Base-by-base conservation (phyloP, 2,888 invertebrate species). In the Drosophila tripunctata region DNA sequence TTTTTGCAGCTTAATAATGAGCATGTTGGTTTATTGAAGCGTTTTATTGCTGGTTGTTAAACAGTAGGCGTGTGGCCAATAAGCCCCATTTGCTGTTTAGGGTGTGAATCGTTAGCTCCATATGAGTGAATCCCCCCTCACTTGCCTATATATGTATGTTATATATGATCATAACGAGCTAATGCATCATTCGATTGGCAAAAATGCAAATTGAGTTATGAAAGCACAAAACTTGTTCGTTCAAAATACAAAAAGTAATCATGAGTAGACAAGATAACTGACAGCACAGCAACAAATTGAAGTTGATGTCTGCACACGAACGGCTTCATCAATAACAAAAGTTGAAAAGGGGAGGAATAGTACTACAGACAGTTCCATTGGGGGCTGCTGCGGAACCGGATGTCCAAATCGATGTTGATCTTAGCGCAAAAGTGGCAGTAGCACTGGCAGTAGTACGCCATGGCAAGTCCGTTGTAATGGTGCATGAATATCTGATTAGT, bases 1-100 rank as follows among this genome's bases (percentile, higher is more conserved):
- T 89, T 89, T 86, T 80, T 86, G 83, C 78, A 75, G 89, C 83
- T 88, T 89, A 85, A 89, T 88, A 80, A 89, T 82, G 84, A 78
- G 81, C 73, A 78, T 55, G 67, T 69, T 67, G 72, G 72, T 78
- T 82, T 88, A 77, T 75, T 83, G 75, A 71, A 69, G 69, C 83
- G 62, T 74, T 78, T 76, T 75, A 74, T 74, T 81, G 74, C 71
- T 41, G 52, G 24, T 67, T 54, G 68, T 81, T 84, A 68, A 69
- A 66, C 68, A 67, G 58, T 47, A 61, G 74, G 69, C 72, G 83
- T 66, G 63, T 54, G 66, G 57, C 66, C 60, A 48, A 68, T 76
- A 55, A 67, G 60, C 63, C 36, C 45, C 45, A 44, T 40, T 51
- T 48, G 35, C 35, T 35, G 27, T 22, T 60, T 50, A 7, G 70